phyloP scores from a whole-genome alignment of 1,140 invertebrate genomes.

The Steinernema feltiae region DNA sequence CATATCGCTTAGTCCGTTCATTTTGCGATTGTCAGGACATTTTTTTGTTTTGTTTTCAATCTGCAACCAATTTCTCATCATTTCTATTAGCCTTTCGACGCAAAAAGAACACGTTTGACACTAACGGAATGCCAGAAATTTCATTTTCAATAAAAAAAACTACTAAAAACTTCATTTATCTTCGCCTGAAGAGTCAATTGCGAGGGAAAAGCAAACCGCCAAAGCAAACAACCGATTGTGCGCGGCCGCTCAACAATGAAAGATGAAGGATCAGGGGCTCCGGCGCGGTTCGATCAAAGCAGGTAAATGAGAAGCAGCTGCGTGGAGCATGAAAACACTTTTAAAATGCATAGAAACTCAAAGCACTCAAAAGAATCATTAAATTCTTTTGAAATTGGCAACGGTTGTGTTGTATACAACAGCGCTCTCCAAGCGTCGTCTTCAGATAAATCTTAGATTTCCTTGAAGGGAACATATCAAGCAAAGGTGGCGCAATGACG shows the following conservation, averaged over 20 bases:
- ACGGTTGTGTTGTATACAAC: no score
- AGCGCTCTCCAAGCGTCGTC: no score
- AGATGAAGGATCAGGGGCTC: neutral
- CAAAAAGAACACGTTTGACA: neutral
- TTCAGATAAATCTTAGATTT: no score
- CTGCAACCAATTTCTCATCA: neutral
- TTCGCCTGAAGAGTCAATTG: neutral
- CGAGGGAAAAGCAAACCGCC: neutral
- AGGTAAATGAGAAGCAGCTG: neutral
- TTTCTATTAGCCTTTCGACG: no score
- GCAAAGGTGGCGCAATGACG: no score
- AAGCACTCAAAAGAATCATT: no score
- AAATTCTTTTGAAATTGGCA: no score
- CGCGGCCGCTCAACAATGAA: neutral
- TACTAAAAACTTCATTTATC: neutral
- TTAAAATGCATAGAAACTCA: neutral
- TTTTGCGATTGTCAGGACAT: neutral
- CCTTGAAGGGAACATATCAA: no score
- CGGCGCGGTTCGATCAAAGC: neutral
- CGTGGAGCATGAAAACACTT: no score
- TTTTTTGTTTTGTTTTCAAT: neutral
- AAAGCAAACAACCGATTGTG: neutral
- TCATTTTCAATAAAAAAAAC: neutral
- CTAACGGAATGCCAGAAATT: no score
- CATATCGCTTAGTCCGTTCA: slow-evolving; percentile 4